Conservation (phyloP, 2,797 vertebrate species). For the Staurois parvus region DNA sequence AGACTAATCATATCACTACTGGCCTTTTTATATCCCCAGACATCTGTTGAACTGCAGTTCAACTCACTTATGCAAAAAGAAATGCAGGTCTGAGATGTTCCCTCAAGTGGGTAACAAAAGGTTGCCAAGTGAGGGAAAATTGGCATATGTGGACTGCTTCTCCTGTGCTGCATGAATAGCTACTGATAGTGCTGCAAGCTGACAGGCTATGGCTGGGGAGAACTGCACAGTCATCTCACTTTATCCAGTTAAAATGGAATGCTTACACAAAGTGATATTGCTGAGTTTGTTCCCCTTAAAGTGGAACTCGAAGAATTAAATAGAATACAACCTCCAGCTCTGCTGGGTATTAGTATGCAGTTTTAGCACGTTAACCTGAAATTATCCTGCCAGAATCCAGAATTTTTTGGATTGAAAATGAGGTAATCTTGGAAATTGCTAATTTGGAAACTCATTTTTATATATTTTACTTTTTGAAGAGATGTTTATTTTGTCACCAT, state of each 20-base stretch:
- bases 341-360: no score
- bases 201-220: slow-evolving; percentile 68
- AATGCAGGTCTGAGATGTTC: slow-evolving; percentile 64
- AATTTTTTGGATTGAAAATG: no score
- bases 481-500: no score
- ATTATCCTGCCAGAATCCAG: no score
- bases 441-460: no score
- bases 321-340: no score
- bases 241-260: slow-evolving; percentile 62
- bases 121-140: slow-evolving; percentile 62
- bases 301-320: background rate
- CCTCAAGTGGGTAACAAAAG: slow-evolving; percentile 64
- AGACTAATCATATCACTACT: slow-evolving; percentile 48
- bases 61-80: slow-evolving; percentile 66
- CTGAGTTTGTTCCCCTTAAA: background rate
- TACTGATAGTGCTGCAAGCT: slow-evolving; percentile 69
- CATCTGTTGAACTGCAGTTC: slow-evolving; percentile 68
- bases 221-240: slow-evolving; percentile 66
- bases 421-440: no score
- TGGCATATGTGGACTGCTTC: slow-evolving; percentile 69
- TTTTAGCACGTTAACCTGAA: no score
- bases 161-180: slow-evolving; percentile 69
- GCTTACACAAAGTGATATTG: slow-evolving; percentile 13
- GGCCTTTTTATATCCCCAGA: slow-evolving; percentile 64
- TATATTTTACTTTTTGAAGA: no score